Evolutionary conservation across 2,888 invertebrate genomes (phyloP).

Genomic region (Oscheius sp.): DNA sequence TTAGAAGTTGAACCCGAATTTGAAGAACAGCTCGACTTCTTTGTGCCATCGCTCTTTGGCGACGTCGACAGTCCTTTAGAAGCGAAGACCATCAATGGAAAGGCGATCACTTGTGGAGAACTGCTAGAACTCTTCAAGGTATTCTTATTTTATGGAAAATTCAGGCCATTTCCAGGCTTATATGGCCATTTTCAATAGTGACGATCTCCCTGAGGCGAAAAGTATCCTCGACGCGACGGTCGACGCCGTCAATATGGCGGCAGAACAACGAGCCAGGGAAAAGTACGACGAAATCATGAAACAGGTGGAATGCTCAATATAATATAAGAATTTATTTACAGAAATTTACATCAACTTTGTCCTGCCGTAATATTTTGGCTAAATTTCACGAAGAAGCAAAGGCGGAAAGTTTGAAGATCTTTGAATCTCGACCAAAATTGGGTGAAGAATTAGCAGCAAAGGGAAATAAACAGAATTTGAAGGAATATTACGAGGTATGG

Average conservation of each 20-base stretch:
- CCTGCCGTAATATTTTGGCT: not conserved
- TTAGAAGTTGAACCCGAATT: constrained; percentile 88
- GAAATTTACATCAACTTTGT: not conserved
- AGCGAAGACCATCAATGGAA: constrained; percentile 92
- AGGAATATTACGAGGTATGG: not conserved
- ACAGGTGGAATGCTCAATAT: not conserved
- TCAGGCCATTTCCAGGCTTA: constrained; percentile 79
- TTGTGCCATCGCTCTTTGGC: constrained; percentile 89
- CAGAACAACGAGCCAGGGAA: constrained; percentile 10
- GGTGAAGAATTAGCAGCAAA: not conserved
- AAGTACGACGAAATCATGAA: constrained; percentile 17
- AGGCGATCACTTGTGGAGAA: constrained; percentile 88
- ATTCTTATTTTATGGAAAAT: too few species aligned
- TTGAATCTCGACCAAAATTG: constrained; percentile 1
- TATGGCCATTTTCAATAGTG: constrained; percentile 94
- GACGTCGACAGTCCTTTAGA: constrained; percentile 88
- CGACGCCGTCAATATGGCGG: constrained; percentile 5
- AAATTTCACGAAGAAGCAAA: not conserved
- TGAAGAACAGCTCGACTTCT: constrained; percentile 84
- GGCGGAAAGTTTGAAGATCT: not conserved
- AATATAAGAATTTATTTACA: not conserved
- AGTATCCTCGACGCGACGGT: constrained; percentile 85
- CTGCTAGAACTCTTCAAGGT: constrained; percentile 90
- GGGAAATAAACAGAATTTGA: not conserved
- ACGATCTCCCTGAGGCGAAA: constrained; percentile 96